phyloP scores from a whole-genome alignment of 1,140 invertebrate genomes.

The Homalodisca vitripennis region DNA sequence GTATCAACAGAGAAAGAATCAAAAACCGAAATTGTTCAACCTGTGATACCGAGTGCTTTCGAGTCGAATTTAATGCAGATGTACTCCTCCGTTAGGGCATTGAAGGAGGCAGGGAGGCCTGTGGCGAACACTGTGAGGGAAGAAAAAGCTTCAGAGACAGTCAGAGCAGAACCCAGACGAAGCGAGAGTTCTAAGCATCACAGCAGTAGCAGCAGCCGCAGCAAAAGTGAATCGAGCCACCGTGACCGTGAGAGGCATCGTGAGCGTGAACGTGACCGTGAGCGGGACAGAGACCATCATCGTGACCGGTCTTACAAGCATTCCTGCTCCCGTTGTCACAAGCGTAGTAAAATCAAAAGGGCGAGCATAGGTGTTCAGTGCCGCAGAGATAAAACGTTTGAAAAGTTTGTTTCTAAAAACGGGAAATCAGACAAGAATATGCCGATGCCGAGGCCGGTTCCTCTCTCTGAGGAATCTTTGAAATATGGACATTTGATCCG shows the following conservation, averaged over 20 bases:
- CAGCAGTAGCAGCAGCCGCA: background rate
- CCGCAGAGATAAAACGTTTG: constrained; percentile 49
- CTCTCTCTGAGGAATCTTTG: constrained; percentile 53
- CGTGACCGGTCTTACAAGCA: constrained; percentile 19
- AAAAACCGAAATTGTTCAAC: background rate
- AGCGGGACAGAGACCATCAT: background rate
- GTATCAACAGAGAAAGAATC: too few species aligned
- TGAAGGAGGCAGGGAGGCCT: constrained; percentile 16
- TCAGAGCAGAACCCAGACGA: background rate
- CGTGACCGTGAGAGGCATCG: background rate
- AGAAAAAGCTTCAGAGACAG: background rate
- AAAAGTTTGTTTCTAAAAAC: constrained; percentile 40
- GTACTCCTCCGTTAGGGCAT: constrained; percentile 11
- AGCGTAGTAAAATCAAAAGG: constrained; percentile 59
- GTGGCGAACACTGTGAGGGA: background rate
- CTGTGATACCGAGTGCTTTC: constrained; percentile 1
- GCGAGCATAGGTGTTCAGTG: constrained; percentile 63
- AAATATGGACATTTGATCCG: constrained; percentile 77
- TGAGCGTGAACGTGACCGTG: background rate
- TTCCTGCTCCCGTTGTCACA: constrained; percentile 59
- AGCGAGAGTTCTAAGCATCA: background rate
- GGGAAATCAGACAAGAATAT: constrained; percentile 39
- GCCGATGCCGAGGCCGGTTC: constrained; percentile 49
- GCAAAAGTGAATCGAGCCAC: background rate
- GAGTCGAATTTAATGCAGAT: constrained; percentile 24